Conservation (phyloP, 2,797 vertebrate species). For the Notolabrus celidotus region DNA sequence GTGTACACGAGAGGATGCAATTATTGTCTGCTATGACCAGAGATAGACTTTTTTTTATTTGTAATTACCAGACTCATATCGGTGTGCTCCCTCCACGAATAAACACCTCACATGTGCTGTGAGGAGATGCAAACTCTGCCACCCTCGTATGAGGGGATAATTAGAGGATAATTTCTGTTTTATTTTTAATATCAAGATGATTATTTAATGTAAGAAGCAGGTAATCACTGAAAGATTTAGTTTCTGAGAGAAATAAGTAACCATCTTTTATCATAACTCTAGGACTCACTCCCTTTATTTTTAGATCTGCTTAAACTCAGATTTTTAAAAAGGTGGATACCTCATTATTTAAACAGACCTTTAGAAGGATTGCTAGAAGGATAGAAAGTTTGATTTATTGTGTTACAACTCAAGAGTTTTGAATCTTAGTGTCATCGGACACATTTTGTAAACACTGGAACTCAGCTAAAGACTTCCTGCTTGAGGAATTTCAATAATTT, state of each 20-base stretch:
- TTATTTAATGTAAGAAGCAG: conserved; percentile 33
- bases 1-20: conserved; percentile 71
- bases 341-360: not conserved
- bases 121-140: conserved; percentile 30
- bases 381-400: conserved; percentile 9
- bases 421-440: conserved; percentile 1
- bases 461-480: conserved; percentile 18
- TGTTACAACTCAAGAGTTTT: conserved; percentile 7
- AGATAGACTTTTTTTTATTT: conserved; percentile 51
- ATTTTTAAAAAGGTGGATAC: not conserved
- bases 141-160: conserved; percentile 20
- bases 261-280: not conserved
- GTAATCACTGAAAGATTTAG: conserved; percentile 19
- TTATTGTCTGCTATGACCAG: conserved; percentile 75
- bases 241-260: not conserved
- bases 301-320: not conserved
- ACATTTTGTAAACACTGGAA: conserved; percentile 11
- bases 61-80: conserved; percentile 57
- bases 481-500: conserved; percentile 19
- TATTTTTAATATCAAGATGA: conserved; percentile 37
- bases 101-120: conserved; percentile 30
- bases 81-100: conserved; percentile 17
- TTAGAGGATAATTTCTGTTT: conserved; percentile 42
- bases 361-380: conserved; percentile 13
- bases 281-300: not conserved